Evolutionary conservation across 1,140 invertebrate genomes (phyloP), one percentile per base, ranked within the genome.

Genomic region (Apis florea): DNA sequence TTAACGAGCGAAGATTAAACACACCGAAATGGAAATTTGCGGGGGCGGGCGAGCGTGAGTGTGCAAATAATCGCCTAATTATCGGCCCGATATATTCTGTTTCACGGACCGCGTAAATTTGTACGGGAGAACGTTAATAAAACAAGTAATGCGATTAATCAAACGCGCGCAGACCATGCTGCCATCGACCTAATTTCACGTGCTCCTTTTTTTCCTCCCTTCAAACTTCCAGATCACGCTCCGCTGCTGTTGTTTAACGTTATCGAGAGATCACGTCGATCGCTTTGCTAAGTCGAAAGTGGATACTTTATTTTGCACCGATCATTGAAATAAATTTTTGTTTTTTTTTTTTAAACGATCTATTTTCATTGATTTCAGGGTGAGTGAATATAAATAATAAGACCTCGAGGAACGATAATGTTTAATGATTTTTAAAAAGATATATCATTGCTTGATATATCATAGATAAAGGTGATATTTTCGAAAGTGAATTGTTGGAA

Each of bases 51-150:
- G 19, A 17, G n/a, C 64, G 75, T 59, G 75, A 67, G 26, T 40
- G 21, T 56, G 63, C 74, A 76, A 76, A 76, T 76, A 76, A 76
- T 76, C 31, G 63, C 6, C 40, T 51, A 59, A 74, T 74, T 74
- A 74, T 47, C n/a, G 40, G 5, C 0, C 15, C 56, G 40, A 63
- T 74, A 17, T 66, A 64, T 53, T 75, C 61, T 40, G 49, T 75
- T 51, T 31, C 19, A 53, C 40, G 40, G n/a, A n/a, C 64, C 53
- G 53, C 40, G 64, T 26, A 47, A 58, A 49, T 58, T 77, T 68
- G 31, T 24, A 49, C 64, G 40, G 17, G 21, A 78, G 26, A 59
- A 68, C 63, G 19, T 75, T 64, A 40, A 76, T 67, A 56, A 56
- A 76, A 56, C 53, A 72, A 59, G 17, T 59, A 26, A 58, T 47